phyloP scores from a whole-genome alignment of 2,888 invertebrate genomes.

The Octonoba sinensis region DNA sequence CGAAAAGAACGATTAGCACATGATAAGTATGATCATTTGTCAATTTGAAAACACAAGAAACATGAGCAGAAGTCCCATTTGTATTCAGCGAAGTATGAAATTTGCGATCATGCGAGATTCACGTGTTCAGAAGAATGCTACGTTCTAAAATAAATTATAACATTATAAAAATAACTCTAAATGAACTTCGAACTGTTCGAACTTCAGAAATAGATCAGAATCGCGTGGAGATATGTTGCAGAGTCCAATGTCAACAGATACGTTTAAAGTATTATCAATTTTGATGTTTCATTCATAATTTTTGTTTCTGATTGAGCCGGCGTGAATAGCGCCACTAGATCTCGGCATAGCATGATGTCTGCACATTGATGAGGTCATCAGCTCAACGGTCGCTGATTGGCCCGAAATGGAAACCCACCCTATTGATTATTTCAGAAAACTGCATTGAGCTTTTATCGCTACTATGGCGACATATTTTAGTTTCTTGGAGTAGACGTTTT shows the following conservation, averaged over 20 bases:
- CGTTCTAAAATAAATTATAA: no score
- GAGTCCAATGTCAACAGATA: conserved; percentile 21
- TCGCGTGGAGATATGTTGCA: neutral
- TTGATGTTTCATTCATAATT: conserved; percentile 52
- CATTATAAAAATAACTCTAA: no score
- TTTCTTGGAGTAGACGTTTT: neutral
- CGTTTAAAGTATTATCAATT: conserved; percentile 2
- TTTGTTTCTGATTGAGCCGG: conserved; percentile 30
- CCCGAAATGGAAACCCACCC: conserved; percentile 40
- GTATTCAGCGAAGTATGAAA: no score
- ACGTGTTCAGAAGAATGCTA: no score
- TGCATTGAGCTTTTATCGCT: neutral
- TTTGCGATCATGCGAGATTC: no score
- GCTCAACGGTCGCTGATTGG: conserved; percentile 29
- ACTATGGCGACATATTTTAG: neutral
- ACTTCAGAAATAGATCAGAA: neutral
- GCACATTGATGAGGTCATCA: conserved; percentile 40
- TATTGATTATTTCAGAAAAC: conserved; percentile 49
- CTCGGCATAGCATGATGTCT: conserved; percentile 47
- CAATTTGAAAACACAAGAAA: no score
- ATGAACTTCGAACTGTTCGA: no score
- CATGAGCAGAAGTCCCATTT: no score
- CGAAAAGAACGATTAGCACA: no score
- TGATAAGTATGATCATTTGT: no score
- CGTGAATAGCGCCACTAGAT: conserved; percentile 49